Conservation (phyloP, 1,140 invertebrate genomes). For the Brachionus asplanchnoidis region DNA sequence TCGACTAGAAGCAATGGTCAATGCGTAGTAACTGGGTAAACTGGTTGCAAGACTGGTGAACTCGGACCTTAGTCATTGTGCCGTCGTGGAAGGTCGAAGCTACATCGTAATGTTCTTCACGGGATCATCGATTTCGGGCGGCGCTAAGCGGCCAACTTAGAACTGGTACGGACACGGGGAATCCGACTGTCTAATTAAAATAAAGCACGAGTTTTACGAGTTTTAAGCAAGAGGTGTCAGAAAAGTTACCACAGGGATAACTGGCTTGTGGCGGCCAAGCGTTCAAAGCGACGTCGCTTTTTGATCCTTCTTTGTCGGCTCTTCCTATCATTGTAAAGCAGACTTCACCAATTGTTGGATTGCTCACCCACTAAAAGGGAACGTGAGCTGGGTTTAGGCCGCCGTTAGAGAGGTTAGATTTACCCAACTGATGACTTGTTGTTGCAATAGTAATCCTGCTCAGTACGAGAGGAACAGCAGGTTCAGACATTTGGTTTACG, state of each 20-base stretch:
- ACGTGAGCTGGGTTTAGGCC: constrained; percentile 74
- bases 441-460: constrained; percentile 60
- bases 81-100: constrained; percentile 47
- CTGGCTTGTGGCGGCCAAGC: too few species aligned
- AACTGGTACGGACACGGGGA: constrained; percentile 74
- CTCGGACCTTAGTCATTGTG: constrained; percentile 47
- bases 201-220: constrained; percentile 70
- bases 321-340: constrained; percentile 80
- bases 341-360: constrained; percentile 76
- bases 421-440: constrained; percentile 61
- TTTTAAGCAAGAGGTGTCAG: constrained; percentile 74
- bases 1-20: constrained; percentile 44
- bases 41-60: constrained; percentile 43
- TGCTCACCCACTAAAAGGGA: constrained; percentile 72
- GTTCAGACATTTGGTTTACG: too few species aligned
- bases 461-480: too few species aligned
- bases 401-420: constrained; percentile 76
- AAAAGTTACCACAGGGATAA: constrained; percentile 80
- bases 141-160: constrained; percentile 69
- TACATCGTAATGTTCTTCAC: constrained; percentile 47
- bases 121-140: constrained; percentile 53
- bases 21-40: constrained; percentile 51
- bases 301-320: constrained; percentile 78
- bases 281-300: constrained; percentile 76
- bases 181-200: constrained; percentile 80